Conservation (phyloP, 2,888 invertebrate species). For the Diploptera punctata region DNA sequence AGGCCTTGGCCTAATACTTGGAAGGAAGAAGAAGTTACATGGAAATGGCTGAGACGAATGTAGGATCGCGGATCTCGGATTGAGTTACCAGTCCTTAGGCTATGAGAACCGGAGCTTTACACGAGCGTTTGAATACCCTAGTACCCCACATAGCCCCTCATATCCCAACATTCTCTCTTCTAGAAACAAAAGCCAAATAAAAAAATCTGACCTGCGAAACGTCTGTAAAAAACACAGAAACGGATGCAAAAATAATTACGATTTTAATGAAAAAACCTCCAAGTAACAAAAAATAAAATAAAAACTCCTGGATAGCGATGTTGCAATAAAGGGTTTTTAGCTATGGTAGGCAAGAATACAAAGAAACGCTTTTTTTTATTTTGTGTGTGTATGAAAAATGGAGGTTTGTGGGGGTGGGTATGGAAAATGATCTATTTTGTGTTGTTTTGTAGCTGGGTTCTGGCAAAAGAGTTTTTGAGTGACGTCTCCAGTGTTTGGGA, state of each 20-base stretch:
- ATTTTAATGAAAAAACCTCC: slow-evolving; percentile 20
- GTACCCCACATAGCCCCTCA: background rate
- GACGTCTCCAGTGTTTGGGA: slow-evolving; percentile 45
- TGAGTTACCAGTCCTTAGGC: background rate
- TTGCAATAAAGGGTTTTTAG: background rate
- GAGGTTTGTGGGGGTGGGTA: background rate
- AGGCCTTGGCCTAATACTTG: too few relatives aligned
- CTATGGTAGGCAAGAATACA: slow-evolving; percentile 6
- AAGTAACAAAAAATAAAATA: background rate
- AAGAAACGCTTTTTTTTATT: slow-evolving; percentile 18
- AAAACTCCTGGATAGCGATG: slow-evolving; percentile 2
- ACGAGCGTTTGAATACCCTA: background rate
- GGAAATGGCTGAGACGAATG: too few relatives aligned
- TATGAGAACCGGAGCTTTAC: background rate
- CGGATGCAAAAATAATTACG: slow-evolving; percentile 14
- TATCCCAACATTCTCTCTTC: too few relatives aligned
- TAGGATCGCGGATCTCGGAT: background rate
- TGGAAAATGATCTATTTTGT: slow-evolving; percentile 8
- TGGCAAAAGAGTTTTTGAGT: slow-evolving; percentile 18
- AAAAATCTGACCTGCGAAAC: background rate
- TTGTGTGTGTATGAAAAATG: background rate
- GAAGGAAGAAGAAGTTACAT: too few relatives aligned
- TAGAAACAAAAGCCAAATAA: background rate
- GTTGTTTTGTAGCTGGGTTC: slow-evolving; percentile 14
- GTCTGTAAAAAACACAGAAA: background rate